These are phyloP conservation scores for Emmelina monodactyla DNA, from an alignment of 2,888 invertebrate species.

Conservation along the genomic window DNA sequence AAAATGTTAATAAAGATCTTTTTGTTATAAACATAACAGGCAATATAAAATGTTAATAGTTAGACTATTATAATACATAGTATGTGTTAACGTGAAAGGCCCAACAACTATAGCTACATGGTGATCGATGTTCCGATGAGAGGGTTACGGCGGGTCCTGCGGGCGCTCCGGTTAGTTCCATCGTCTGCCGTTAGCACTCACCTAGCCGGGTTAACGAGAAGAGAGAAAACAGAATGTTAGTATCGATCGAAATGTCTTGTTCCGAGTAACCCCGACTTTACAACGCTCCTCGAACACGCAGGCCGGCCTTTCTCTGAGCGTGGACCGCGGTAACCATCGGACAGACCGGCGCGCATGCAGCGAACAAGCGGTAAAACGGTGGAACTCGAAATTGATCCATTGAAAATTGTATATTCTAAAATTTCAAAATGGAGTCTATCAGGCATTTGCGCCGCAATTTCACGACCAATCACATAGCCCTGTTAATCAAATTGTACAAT, in stretches of 20 bases:
- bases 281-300: background rate
- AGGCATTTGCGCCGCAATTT: slow-evolving; percentile 62
- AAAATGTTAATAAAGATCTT: slow-evolving; percentile 62
- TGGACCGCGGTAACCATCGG: slow-evolving; percentile 12
- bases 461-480: slow-evolving; percentile 36
- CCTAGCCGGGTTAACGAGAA: slow-evolving; percentile 79
- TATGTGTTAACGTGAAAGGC: slow-evolving; percentile 65
- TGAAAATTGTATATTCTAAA: slow-evolving; percentile 38
- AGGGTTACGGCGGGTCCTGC: slow-evolving; percentile 53
- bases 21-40: slow-evolving; percentile 67
- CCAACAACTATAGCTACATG: slow-evolving; percentile 65
- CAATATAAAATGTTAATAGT: slow-evolving; percentile 65
- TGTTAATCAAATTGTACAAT: slow-evolving; percentile 54
- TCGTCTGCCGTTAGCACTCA: slow-evolving; percentile 76
- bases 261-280: slow-evolving; percentile 38
- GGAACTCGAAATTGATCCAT: slow-evolving; percentile 53
- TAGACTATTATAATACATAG: slow-evolving; percentile 66
- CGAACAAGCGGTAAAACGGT: slow-evolving; percentile 48
- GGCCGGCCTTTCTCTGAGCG: slow-evolving; percentile 4
- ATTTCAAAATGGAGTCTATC: slow-evolving; percentile 58
- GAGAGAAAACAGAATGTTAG: slow-evolving; percentile 77
- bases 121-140: slow-evolving; percentile 62
- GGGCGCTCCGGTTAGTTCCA: slow-evolving; percentile 56
- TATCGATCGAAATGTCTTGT: slow-evolving; percentile 65
- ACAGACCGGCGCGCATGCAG: slow-evolving; percentile 42